These are phyloP conservation scores for Eupithecia pulchellata DNA, from an alignment of 2,888 invertebrate genomes.

Conservation along the genomic window DNA sequence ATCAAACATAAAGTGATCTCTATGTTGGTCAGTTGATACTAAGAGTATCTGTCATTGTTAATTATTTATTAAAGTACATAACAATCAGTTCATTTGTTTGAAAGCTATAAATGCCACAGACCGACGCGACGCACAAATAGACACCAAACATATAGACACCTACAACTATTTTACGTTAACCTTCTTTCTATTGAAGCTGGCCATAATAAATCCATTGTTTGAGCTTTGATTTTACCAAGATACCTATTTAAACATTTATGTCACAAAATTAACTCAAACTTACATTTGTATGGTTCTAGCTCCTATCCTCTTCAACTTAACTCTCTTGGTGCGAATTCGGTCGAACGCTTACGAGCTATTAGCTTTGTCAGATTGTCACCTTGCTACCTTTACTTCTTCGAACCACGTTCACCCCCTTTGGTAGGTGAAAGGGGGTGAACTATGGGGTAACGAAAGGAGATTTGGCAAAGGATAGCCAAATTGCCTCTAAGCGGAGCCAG, in stretches of 20 bases:
- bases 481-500: neutral
- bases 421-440: neutral
- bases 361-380: slow-evolving; percentile 30
- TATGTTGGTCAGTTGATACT: no score
- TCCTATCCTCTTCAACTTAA: neutral
- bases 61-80: no score
- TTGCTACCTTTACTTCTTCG: slow-evolving; percentile 15
- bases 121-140: no score
- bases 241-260: neutral
- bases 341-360: slow-evolving; percentile 36
- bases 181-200: no score
- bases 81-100: no score
- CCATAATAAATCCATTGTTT: neutral
- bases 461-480: slow-evolving; percentile 9
- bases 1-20: no score
- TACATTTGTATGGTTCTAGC: neutral
- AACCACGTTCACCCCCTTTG: neutral
- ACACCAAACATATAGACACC: no score
- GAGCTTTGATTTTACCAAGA: neutral
- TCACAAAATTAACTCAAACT: neutral
- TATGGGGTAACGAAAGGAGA: neutral
- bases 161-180: no score
- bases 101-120: no score
- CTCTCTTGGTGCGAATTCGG: slow-evolving; percentile 5
- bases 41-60: no score